phyloP scores from a whole-genome alignment of 1,140 invertebrate species.

The Vollenhovia emeryi region DNA sequence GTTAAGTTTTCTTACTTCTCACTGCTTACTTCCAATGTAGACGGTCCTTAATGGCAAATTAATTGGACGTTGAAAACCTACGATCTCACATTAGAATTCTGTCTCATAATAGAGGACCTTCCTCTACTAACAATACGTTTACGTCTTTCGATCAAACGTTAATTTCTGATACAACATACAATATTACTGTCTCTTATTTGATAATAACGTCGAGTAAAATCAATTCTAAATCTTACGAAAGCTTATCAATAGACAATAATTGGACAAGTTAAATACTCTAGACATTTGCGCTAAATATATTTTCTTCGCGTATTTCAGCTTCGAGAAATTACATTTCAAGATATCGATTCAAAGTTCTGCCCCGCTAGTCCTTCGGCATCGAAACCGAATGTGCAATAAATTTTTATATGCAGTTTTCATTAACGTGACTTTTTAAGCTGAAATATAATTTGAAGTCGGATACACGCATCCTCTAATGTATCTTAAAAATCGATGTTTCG shows the following conservation, averaged over 20 bases:
- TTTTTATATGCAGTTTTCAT: background rate
- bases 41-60: too few relatives aligned
- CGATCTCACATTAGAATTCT: too few relatives aligned
- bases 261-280: background rate
- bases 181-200: background rate
- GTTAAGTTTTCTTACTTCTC: too few relatives aligned
- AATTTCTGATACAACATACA: background rate
- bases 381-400: background rate
- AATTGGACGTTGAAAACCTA: too few relatives aligned
- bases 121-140: background rate
- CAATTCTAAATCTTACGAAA: background rate
- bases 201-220: background rate
- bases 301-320: background rate
- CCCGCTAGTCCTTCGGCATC: background rate
- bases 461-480: background rate
- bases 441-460: background rate
- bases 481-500: slow-evolving; percentile 38
- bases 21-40: too few relatives aligned
- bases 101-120: too few relatives aligned
- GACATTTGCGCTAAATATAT: background rate
- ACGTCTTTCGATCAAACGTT: background rate
- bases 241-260: background rate
- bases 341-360: background rate
- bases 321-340: background rate
- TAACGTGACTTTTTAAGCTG: background rate